phyloP scores from a whole-genome alignment of 2,888 invertebrate species.

The Philonicus albiceps region DNA sequence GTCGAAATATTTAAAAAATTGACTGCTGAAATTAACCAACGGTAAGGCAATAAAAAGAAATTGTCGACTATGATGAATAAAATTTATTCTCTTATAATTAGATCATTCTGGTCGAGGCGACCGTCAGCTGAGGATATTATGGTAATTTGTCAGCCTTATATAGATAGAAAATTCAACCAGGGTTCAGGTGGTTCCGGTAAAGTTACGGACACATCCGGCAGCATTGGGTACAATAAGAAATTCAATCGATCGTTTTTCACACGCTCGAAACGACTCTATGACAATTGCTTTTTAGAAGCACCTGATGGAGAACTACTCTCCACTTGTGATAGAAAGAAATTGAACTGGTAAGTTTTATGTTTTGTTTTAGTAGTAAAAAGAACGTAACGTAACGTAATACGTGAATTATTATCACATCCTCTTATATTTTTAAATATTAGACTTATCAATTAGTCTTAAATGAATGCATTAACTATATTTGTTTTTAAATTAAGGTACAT shows the following conservation, averaged over 20 bases:
- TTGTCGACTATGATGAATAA: not conserved
- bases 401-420: too few relatives aligned
- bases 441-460: too few relatives aligned
- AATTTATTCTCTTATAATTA: constrained; percentile 27
- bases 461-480: too few relatives aligned
- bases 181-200: not conserved
- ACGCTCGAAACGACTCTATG: constrained; percentile 74
- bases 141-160: constrained; percentile 52
- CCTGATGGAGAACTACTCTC: constrained; percentile 80
- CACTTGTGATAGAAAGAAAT: constrained; percentile 78
- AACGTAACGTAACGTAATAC: too few relatives aligned
- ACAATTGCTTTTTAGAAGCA: constrained; percentile 79
- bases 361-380: too few relatives aligned
- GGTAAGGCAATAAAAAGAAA: not conserved
- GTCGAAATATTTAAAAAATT: constrained; percentile 73
- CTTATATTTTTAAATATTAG: too few relatives aligned
- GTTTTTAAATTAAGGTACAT: constrained; percentile 59
- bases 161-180: not conserved
- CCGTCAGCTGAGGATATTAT: constrained; percentile 49
- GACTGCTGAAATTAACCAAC: constrained; percentile 51
- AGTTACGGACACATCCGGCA: not conserved
- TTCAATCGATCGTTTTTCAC: constrained; percentile 52
- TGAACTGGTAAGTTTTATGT: constrained; percentile 69
- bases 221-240: constrained; percentile 25
- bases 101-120: constrained; percentile 52